Evolutionary conservation across 2,888 invertebrate genomes (phyloP), one percentile per base, ranked within the genome.

Genomic region (Melinaea marsaeus): DNA sequence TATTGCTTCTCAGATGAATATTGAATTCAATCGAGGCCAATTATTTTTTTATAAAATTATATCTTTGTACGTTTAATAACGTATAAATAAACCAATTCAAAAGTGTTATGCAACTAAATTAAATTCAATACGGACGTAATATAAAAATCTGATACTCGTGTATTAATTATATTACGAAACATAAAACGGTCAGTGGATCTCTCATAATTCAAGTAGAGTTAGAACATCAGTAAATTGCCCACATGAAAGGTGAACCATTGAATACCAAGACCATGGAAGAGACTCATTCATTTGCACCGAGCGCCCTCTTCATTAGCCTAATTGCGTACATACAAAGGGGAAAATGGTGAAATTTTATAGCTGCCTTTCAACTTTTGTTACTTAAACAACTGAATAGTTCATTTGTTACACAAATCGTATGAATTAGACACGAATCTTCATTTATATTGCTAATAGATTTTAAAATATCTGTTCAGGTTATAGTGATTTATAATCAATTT

Each of bases 261-360:
- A 86, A 87, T 85, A 83, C 79, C 76, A 82, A 81, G 85, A 86
- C 81, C 83, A 79, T 73, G 72, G 79, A 78, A 75, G 75, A 80
- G 80, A 79, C 79, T 80, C 77, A 85, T 90, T 88, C 89, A 89
- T 86, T 86, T 82, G 76, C 81, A 78, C 77, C 75, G 73, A 78
- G 78, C 77, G 75, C 78, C 79, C 83, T 83, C 88, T 90, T 90
- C 89, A 90, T 89, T 89, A 89, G 85, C 82, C 86, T 90, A 90
- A 90, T 90, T 89, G 89, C 88, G 74, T 68, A 74, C 80, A 76
- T 78, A 86, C 86, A 88, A 86, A 87, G 83, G 81, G 85, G 81
- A 84, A 51, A 85, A 86, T 80, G 82, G 83, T 78, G 79, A 83
- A 88, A 84, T 88, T 88, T 87, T 85, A 88, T 86, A 80, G 84